phyloP scores from a whole-genome alignment of 1,140 invertebrate genomes.

The Sinella curviseta region DNA sequence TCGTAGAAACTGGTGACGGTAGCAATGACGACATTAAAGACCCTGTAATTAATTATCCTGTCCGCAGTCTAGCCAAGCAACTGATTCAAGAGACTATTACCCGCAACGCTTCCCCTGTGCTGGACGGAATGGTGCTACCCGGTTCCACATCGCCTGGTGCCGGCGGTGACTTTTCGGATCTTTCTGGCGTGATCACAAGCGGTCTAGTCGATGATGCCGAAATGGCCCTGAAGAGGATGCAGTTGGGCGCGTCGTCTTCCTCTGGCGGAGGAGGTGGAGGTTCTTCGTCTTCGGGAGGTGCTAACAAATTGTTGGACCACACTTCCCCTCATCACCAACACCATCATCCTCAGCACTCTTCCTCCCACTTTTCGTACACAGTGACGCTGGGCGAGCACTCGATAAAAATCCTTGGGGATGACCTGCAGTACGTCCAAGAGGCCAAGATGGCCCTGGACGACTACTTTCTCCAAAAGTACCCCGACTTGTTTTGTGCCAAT shows the following conservation, averaged over 20 bases:
- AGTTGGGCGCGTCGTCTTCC: background rate
- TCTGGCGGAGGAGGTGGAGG: background rate
- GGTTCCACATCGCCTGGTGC: background rate
- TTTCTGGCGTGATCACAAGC: background rate
- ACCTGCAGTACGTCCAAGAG: constrained; percentile 79
- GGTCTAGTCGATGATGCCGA: background rate
- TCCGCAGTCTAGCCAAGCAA: constrained; percentile 78
- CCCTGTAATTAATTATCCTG: too few species aligned
- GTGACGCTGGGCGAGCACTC: constrained; percentile 76
- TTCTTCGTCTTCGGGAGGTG: background rate
- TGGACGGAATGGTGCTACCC: constrained; percentile 58
- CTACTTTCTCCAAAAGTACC: constrained; percentile 64
- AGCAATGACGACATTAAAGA: too few species aligned
- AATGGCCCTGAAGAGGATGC: background rate
- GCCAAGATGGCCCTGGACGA: constrained; percentile 82
- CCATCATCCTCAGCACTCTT: background rate
- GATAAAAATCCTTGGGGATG: constrained; percentile 79
- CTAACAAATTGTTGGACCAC: too few species aligned
- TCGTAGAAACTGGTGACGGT: too few species aligned
- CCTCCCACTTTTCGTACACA: constrained; percentile 61
- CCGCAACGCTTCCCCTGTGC: constrained; percentile 83
- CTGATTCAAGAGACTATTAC: constrained; percentile 89
- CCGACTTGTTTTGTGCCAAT: constrained; percentile 29
- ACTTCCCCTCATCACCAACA: background rate
- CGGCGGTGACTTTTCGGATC: background rate